These are phyloP conservation scores for Hemiscyllium ocellatum DNA, from an alignment of 2,113 vertebrate genomes.

Conservation along the genomic window DNA sequence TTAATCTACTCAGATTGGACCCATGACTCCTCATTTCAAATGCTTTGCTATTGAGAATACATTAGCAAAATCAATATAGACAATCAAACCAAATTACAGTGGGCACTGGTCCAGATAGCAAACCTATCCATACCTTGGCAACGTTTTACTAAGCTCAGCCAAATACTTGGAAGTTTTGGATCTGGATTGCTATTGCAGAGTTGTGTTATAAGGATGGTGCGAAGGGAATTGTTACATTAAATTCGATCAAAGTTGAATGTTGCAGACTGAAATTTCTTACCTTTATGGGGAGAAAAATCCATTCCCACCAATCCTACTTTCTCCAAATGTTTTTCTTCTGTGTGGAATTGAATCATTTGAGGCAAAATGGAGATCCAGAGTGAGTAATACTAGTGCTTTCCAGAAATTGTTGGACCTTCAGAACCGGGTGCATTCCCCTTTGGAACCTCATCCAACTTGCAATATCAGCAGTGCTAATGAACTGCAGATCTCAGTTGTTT, in stretches of 20 bases:
- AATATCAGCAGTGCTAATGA: background rate
- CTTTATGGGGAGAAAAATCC: background rate
- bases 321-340: background rate
- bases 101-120: background rate
- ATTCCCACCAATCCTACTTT: background rate
- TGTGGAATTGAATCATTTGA: background rate
- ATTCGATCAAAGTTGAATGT: background rate
- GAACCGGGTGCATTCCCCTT: background rate
- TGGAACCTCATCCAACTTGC: background rate
- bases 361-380: background rate
- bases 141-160: background rate
- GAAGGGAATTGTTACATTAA: background rate
- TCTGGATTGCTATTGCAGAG: background rate
- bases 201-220: background rate
- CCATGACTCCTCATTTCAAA: background rate
- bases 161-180: background rate
- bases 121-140: background rate
- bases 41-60: background rate
- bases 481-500: background rate
- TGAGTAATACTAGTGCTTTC: background rate
- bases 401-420: background rate
- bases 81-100: background rate
- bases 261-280: background rate
- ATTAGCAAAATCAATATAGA: background rate
- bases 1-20: background rate